Base-by-base conservation (phyloP, 1,140 invertebrate genomes). In the Drosophila azteca region DNA sequence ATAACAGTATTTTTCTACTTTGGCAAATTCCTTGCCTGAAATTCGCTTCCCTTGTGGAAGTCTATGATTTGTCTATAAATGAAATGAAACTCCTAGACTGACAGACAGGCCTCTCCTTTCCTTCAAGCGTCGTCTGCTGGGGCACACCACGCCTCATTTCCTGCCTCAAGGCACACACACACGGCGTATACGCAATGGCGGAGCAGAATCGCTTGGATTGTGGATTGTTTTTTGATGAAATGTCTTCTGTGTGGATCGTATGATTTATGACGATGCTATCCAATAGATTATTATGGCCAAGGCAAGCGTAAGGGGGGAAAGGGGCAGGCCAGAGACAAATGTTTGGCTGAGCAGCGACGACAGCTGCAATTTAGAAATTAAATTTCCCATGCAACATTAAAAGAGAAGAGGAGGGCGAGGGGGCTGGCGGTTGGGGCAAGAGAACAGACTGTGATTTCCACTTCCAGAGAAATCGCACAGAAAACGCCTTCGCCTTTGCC, bases 311-410 rank as follows among this genome's bases (percentile, higher is more conserved):
- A n/a, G n/a, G n/a, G n/a, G 9, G 31, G 9, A 39, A 7, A 11
- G 17, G 35, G 7, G 46, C 17, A n/a, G 17, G 45, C 6, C 53
- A 24, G 52, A 63, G 65, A 59, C 72, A 70, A 80, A 64, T 73
- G 62, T 52, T 60, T 39, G 55, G 15, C 31, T 57, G 53, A 57
- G 73, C 70, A 57, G 73, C 66, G 71, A 83, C 75, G 79, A 87
- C 83, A 87, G 83, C 83, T 87, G 83, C 84, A 88, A 88, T 88
- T 88, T 88, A 88, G 83, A 88, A 88, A 88, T 88, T 88, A 83
- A 88, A 88, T 88, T 88, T 85, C 78, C 83, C 82, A 88, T 85
- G 82, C 82, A 85, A 88, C 82, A 85, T 88, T 87, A 82, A 87
- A 74, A 74, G 4, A 65, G 63, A 74, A 46, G 63, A 59, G 60